phyloP scores from a whole-genome alignment of 2,113 vertebrate species.

The Microcebus murinus region DNA sequence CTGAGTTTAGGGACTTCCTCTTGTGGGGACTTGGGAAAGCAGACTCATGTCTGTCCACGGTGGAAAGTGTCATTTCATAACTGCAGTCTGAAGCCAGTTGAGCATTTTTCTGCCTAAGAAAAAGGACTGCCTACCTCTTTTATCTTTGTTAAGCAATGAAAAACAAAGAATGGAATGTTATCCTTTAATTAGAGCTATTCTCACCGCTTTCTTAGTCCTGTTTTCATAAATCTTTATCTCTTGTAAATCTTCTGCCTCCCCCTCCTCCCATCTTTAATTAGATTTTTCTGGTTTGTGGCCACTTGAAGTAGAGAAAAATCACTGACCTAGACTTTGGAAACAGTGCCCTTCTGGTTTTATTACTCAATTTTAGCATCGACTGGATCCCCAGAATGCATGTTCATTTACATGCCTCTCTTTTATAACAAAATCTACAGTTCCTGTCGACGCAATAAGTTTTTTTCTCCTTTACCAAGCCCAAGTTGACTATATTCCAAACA shows the following conservation, averaged over 20 bases:
- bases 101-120: neutral
- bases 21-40: neutral
- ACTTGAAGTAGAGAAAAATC: constrained; percentile 2
- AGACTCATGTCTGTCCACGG: neutral
- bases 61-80: neutral
- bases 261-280: constrained; percentile 42
- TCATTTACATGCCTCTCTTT: constrained; percentile 3
- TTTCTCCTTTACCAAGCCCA: neutral
- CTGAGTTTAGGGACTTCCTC: neutral
- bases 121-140: neutral
- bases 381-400: neutral
- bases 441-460: neutral
- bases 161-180: constrained; percentile 29
- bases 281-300: constrained; percentile 42
- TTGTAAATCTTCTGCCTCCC: neutral
- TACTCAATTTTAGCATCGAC: constrained; percentile 45
- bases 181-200: constrained; percentile 54
- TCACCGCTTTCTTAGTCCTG: neutral
- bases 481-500: neutral
- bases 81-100: neutral
- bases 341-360: constrained; percentile 34
- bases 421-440: constrained; percentile 24
- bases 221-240: constrained; percentile 46
- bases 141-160: constrained; percentile 47
- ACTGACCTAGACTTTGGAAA: constrained; percentile 42